Percentiles rank a stretch among this genome's conserved stretches.
Evolutionary conservation across 1,140 invertebrate genomes (phyloP).

Genomic region (Campoletis sonorensis): DNA sequence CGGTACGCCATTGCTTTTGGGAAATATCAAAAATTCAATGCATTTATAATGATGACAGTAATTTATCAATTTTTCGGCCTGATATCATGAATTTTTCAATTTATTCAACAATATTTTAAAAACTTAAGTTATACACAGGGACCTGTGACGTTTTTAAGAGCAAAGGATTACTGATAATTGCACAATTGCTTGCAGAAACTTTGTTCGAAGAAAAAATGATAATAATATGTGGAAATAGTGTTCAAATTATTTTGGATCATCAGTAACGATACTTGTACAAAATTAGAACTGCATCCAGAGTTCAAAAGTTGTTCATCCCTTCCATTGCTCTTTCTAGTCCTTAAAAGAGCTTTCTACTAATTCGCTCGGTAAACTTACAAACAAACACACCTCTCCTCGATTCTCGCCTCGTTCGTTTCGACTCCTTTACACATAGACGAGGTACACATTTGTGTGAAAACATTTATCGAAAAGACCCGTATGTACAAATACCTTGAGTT

Average conservation of each 20-base stretch:
- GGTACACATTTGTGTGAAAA: neutral
- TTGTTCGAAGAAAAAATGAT: too few species aligned
- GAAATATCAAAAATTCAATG: too few species aligned
- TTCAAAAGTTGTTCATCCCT: neutral
- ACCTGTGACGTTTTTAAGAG: too few species aligned
- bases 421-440: neutral
- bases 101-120: too few species aligned
- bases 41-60: too few species aligned
- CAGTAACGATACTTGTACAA: neutral
- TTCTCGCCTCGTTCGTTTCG: constrained; percentile 24
- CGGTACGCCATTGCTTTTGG: too few species aligned
- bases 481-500: neutral
- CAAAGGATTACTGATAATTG: too few species aligned
- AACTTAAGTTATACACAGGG: too few species aligned
- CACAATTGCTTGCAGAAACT: too few species aligned
- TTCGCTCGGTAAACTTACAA: constrained; percentile 32
- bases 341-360: constrained; percentile 30
- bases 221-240: too few species aligned
- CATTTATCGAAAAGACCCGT: neutral
- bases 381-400: constrained; percentile 26
- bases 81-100: too few species aligned
- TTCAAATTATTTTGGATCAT: neutral
- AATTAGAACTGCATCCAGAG: neutral
- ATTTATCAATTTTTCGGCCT: too few species aligned
- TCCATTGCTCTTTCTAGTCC: neutral